Base-by-base conservation (phyloP, 1,140 invertebrate species). In the Eulimnadia texana region DNA sequence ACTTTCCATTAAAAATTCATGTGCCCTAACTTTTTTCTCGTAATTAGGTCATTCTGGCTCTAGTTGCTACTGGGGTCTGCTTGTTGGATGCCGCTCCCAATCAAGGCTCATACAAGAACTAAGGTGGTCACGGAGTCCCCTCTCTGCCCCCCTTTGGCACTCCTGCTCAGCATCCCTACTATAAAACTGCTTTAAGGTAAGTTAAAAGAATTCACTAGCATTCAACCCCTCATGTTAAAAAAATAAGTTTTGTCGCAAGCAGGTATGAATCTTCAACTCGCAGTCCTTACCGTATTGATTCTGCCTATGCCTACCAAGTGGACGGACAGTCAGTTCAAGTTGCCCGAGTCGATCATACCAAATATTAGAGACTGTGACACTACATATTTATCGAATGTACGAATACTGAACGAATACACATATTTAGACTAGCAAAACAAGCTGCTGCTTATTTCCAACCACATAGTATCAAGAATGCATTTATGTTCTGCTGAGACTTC, bases 321-420 rank as follows among this genome's bases (percentile, higher is more conserved):
- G 60, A 61, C 42, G 60, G 60, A 29, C 60, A 61, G 42, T 56
- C 60, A n/a, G 60, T 61, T 11, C 50, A 61, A 56, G 60, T 61
- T 13, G 60, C 60, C n/a, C 25, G 52, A 57, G 28, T 57, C 3
- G 60, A 61, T n/a, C n/a, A n/a, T n/a, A n/a, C n/a, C n/a, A n/a
- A n/a, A n/a, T n/a, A n/a, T n/a, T n/a, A n/a, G n/a, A n/a, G n/a
- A n/a, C n/a, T n/a, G n/a, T n/a, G n/a, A n/a, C n/a, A n/a, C n/a
- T n/a, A n/a, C n/a, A n/a, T n/a, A n/a, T n/a, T n/a, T n/a, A n/a
- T n/a, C n/a, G n/a, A n/a, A n/a, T n/a, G n/a, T n/a, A n/a, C n/a
- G n/a, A n/a, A n/a, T n/a, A n/a, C n/a, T n/a, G n/a, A n/a, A n/a
- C n/a, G n/a, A n/a, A n/a, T n/a, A n/a, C n/a, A n/a, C n/a, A n/a